Evolutionary conservation across 2,113 vertebrate genomes (phyloP).

Genomic region (Zosterops pallidus): DNA sequence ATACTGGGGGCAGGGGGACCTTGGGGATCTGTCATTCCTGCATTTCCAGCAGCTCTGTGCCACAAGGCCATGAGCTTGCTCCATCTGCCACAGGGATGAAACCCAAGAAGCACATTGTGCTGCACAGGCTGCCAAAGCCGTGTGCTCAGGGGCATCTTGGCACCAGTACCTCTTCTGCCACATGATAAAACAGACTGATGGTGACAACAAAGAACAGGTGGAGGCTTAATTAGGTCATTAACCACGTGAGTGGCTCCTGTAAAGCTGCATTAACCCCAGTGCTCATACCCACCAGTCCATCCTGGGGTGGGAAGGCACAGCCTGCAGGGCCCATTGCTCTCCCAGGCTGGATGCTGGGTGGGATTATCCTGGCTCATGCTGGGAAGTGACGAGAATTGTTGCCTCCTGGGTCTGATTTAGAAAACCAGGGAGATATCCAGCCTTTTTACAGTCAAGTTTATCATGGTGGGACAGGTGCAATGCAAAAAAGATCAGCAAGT

Average conservation of each 20-base stretch:
- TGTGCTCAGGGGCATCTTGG: background rate
- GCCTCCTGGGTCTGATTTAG: background rate
- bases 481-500: background rate
- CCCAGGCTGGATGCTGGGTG: background rate
- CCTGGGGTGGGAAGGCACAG: background rate
- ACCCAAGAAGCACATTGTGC: constrained; percentile 22
- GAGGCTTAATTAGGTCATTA: constrained; percentile 20
- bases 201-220: constrained; percentile 57
- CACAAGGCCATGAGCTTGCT: background rate
- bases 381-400: background rate
- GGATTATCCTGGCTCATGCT: background rate
- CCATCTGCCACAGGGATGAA: background rate
- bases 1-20: background rate
- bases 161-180: background rate
- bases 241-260: background rate
- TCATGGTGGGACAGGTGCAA: background rate
- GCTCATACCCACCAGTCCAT: background rate
- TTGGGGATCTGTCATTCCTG: background rate
- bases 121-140: background rate
- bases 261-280: background rate
- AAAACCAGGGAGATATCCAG: background rate
- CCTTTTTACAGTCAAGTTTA: background rate
- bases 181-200: background rate
- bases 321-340: background rate
- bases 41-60: background rate